Evolutionary conservation across 2,888 invertebrate species (phyloP).

Genomic region (Scaptomyza tumidula): DNA sequence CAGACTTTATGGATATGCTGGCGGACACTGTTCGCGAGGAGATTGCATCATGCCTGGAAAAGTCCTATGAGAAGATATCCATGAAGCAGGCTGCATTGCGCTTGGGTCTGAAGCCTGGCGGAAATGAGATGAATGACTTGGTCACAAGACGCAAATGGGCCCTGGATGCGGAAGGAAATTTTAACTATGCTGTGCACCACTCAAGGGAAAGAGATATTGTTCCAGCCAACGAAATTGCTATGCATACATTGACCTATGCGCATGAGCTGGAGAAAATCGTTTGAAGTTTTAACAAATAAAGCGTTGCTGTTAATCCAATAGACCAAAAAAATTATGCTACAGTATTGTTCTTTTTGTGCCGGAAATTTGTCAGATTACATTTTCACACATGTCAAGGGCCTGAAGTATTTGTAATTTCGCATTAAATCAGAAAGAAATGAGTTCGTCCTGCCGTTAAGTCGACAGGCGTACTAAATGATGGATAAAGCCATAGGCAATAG

Average conservation of each 20-base stretch:
- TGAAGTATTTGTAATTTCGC: conserved; percentile 15
- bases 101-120: conserved; percentile 51
- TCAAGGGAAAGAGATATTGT: conserved; percentile 48
- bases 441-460: conserved; percentile 54
- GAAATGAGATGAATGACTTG: conserved; percentile 44
- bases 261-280: conserved; percentile 73
- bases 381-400: conserved; percentile 68
- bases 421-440: conserved; percentile 47
- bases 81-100: conserved; percentile 65
- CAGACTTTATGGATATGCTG: conserved; percentile 67
- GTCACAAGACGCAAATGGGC: conserved; percentile 50
- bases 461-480: conserved; percentile 69
- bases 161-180: conserved; percentile 59
- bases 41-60: conserved; percentile 70
- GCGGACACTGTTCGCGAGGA: conserved; percentile 63
- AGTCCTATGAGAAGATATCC: conserved; percentile 55
- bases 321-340: conserved; percentile 45
- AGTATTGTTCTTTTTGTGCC: conserved; percentile 21
- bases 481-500: conserved; percentile 2
- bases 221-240: conserved; percentile 63
- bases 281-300: conserved; percentile 49
- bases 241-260: conserved; percentile 63
- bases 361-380: conserved; percentile 78
- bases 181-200: conserved; percentile 47
- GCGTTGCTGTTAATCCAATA: conserved; percentile 50